Conservation (phyloP, 2,113 vertebrate species). For the Rhea pennata region DNA sequence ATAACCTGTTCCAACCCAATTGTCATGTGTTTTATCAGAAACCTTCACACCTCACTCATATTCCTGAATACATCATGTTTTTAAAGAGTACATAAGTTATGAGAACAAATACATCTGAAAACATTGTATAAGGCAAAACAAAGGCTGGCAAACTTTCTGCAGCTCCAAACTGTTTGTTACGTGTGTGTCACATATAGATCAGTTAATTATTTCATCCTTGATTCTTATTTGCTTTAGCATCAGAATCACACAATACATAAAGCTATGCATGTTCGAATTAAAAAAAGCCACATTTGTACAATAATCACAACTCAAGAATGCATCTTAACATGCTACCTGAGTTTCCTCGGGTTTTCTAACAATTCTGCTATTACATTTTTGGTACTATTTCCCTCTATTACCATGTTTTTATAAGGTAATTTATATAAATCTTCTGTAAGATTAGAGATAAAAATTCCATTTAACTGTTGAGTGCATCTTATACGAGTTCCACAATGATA, state of each 20-base stretch:
- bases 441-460: constrained; percentile 61
- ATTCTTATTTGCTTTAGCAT: not conserved
- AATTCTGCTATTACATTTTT: constrained; percentile 42
- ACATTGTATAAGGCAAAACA: constrained; percentile 19
- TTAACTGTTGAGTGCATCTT: constrained; percentile 61
- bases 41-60: not conserved
- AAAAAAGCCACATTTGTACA: not conserved
- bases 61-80: not conserved
- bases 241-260: not conserved
- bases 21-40: not conserved
- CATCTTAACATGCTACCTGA: not conserved
- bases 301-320: not conserved
- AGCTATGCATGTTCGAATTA: not conserved
- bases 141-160: constrained; percentile 3
- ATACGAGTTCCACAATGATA: constrained; percentile 33
- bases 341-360: not conserved
- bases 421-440: constrained; percentile 53
- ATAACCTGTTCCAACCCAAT: not conserved
- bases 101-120: constrained; percentile 25
- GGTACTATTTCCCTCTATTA: constrained; percentile 1
- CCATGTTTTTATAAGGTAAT: constrained; percentile 52
- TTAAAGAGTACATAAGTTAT: not conserved
- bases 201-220: not conserved
- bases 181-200: not conserved
- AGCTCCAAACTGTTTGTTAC: not conserved